Evolutionary conservation across 92 coral and sea anemone species (phyloP).

Genomic region (Montipora capitata): DNA sequence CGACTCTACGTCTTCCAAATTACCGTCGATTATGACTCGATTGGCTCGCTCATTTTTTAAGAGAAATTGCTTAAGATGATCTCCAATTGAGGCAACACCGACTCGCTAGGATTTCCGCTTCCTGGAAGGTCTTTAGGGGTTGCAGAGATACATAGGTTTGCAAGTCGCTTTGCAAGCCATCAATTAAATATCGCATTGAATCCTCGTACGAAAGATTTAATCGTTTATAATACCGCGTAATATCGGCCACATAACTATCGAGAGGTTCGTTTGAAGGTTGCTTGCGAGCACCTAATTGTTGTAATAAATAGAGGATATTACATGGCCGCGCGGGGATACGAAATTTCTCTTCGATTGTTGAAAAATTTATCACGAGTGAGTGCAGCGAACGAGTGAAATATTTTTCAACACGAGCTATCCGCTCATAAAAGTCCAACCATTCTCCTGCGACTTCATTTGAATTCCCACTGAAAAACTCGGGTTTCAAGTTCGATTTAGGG

Average conservation of each 20-base stretch:
- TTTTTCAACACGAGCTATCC: neutral
- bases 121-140: neutral
- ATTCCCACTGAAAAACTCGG: neutral
- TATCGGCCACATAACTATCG: neutral
- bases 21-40: neutral
- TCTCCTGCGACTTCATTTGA: neutral
- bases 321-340: no score
- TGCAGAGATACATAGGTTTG: neutral
- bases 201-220: neutral
- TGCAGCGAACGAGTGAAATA: no score
- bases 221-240: neutral
- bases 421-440: constrained; percentile 1
- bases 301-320: neutral
- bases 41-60: no score
- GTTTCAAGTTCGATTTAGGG: neutral
- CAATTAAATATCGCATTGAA: neutral
- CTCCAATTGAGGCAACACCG: no score
- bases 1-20: neutral
- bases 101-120: neutral
- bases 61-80: no score
- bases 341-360: no score
- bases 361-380: no score
- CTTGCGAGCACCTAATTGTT: neutral
- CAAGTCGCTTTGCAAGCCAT: neutral
- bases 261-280: neutral